Evolutionary conservation across 2,113 vertebrate species (phyloP).

Genomic region (Xiphophorus maculatus): DNA sequence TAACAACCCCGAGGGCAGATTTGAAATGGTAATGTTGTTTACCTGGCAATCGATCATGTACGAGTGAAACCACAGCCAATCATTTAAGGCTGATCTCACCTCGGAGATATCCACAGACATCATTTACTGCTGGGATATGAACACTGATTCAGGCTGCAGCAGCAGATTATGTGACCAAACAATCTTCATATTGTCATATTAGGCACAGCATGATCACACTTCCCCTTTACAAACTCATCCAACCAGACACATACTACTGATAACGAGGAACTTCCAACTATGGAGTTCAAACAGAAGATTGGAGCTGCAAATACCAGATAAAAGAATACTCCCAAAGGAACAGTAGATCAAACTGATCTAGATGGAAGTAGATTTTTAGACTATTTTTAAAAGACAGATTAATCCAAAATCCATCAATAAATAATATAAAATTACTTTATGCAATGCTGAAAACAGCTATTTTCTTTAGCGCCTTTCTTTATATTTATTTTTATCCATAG

Average conservation of each 20-base stretch:
- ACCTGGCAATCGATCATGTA: slow-evolving; percentile 58
- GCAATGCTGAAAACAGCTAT: not conserved
- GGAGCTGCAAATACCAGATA: not conserved
- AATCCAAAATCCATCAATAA: not conserved
- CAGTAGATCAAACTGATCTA: slow-evolving; percentile 7
- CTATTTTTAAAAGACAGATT: not conserved
- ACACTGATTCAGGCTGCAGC: slow-evolving; percentile 12
- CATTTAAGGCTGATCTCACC: slow-evolving; percentile 46
- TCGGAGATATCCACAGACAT: slow-evolving; percentile 42
- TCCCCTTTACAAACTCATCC: slow-evolving; percentile 18
- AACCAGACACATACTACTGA: slow-evolving; percentile 2
- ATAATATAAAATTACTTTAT: not conserved
- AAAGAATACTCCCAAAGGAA: slow-evolving; percentile 6
- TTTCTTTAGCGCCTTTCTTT: slow-evolving; percentile 7
- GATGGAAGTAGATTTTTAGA: slow-evolving; percentile 1
- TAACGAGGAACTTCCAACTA: not conserved
- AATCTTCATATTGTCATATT: slow-evolving; percentile 17
- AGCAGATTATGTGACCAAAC: slow-evolving; percentile 27
- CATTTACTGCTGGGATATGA: slow-evolving; percentile 44
- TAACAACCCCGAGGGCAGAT: slow-evolving; percentile 49
- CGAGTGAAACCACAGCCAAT: slow-evolving; percentile 35
- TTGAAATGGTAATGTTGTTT: slow-evolving; percentile 66
- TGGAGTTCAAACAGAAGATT: slow-evolving; percentile 5
- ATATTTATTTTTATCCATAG: not conserved
- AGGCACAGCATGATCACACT: slow-evolving; percentile 25